Conservation (phyloP, 2,113 vertebrate species). For the Rissa tridactyla region DNA sequence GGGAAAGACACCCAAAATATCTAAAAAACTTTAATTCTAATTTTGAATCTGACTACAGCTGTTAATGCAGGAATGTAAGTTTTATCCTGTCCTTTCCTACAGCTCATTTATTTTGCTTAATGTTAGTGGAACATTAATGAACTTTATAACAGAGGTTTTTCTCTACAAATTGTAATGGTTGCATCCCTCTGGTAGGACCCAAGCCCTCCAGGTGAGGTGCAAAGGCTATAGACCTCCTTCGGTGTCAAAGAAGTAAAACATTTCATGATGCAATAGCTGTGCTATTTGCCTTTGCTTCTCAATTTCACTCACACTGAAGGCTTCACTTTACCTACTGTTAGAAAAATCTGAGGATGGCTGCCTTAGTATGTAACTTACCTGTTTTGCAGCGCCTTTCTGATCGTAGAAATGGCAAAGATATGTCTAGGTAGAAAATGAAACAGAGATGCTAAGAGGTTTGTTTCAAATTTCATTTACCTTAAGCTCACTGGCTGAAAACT, state of each 20-base stretch:
- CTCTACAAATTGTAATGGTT: background rate
- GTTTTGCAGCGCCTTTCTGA: background rate
- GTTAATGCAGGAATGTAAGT: background rate
- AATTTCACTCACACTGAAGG: background rate
- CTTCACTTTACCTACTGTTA: background rate
- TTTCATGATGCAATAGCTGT: background rate
- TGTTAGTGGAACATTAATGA: background rate
- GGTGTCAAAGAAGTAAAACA: background rate
- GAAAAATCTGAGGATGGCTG: background rate
- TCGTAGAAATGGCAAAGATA: background rate
- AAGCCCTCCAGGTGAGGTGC: background rate
- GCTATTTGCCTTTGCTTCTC: background rate
- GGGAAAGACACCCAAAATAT: background rate
- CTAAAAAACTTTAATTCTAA: background rate
- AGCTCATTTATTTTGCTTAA: background rate
- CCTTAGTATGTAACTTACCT: background rate
- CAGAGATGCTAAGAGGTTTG: background rate
- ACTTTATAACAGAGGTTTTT: background rate
- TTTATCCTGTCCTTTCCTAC: background rate
- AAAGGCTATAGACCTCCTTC: background rate
- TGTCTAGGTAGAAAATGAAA: background rate
- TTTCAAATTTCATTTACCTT: background rate
- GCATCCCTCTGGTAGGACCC: background rate
- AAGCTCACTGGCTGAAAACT: background rate
- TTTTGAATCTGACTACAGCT: background rate